Percentiles rank a stretch among this genome's conserved stretches.
These are phyloP conservation scores for Melanostigma gelatinosum DNA, from an alignment of 2,113 vertebrate genomes.

Conservation along the genomic window DNA sequence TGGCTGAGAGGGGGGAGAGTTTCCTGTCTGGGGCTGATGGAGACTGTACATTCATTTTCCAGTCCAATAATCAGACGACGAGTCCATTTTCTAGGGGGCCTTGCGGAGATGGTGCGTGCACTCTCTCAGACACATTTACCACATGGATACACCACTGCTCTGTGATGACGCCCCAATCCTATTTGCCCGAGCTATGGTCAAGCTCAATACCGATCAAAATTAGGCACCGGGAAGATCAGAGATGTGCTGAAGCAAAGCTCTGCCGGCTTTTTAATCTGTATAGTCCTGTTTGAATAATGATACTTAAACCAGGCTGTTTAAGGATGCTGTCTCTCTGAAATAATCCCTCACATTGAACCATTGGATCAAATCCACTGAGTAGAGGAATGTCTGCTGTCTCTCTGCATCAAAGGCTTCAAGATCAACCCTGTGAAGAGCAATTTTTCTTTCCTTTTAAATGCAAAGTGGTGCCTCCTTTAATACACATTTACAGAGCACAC, in stretches of 20 bases:
- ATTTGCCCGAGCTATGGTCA: slow-evolving; percentile 33
- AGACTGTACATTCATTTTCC: slow-evolving; percentile 69
- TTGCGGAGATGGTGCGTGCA: slow-evolving; percentile 34
- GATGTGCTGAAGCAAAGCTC: slow-evolving; percentile 18
- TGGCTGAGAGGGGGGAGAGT: slow-evolving; percentile 22
- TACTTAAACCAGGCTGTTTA: slow-evolving; percentile 22
- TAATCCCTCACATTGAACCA: slow-evolving; percentile 9
- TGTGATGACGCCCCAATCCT: slow-evolving; percentile 26
- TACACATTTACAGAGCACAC: slow-evolving; percentile 14
- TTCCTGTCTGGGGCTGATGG: slow-evolving; percentile 51
- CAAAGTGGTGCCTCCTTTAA: slow-evolving; percentile 29
- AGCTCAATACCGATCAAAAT: slow-evolving; percentile 52
- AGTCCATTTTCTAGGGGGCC: slow-evolving; percentile 49
- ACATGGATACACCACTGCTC: slow-evolving; percentile 10
- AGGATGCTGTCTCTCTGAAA: slow-evolving; percentile 23
- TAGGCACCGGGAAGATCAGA: slow-evolving; percentile 30
- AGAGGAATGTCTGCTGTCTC: slow-evolving; percentile 30
- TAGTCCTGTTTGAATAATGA: slow-evolving; percentile 15
- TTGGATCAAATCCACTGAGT: not conserved
- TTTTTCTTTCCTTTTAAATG: slow-evolving; percentile 24
- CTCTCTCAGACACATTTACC: slow-evolving; percentile 52
- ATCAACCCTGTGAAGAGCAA: not conserved
- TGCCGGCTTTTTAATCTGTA: slow-evolving; percentile 28
- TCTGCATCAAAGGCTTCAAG: slow-evolving; percentile 19
- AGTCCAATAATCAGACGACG: slow-evolving; percentile 55